Conservation (phyloP, 1,140 invertebrate genomes). For the Dinoponera quadriceps region DNA sequence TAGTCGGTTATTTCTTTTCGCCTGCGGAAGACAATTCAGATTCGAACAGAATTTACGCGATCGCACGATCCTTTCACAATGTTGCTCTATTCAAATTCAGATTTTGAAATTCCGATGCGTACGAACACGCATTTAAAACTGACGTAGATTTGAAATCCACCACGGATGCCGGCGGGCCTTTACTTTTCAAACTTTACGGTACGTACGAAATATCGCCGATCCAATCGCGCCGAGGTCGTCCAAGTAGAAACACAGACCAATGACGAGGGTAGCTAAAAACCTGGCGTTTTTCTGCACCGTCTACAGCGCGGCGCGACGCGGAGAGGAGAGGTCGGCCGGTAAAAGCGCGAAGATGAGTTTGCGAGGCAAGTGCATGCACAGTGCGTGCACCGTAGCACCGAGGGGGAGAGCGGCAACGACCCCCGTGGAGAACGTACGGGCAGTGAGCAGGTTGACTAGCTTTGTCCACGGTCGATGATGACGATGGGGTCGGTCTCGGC, state of each 20-base stretch:
- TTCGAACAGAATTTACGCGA: too few species aligned
- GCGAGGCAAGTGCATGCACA: constrained; percentile 80
- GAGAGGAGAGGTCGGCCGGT: neutral
- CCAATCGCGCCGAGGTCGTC: neutral
- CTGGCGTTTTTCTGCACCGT: constrained; percentile 59
- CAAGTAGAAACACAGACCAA: constrained; percentile 78
- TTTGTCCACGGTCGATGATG: constrained; percentile 83
- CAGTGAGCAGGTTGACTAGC: constrained; percentile 83
- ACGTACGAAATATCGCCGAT: neutral
- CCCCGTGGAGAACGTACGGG: constrained; percentile 77
- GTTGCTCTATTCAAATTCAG: too few species aligned
- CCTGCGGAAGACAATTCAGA: too few species aligned
- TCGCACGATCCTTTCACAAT: too few species aligned
- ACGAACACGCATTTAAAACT: neutral
- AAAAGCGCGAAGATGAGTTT: constrained; percentile 62
- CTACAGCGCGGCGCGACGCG: constrained; percentile 58
- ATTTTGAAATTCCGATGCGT: too few species aligned
- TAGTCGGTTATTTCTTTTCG: neutral
- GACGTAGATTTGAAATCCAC: neutral
- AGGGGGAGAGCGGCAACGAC: constrained; percentile 70
- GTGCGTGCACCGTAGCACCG: constrained; percentile 61
- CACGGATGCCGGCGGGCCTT: neutral
- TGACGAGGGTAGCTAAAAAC: constrained; percentile 79
- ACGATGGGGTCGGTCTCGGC: constrained; percentile 82
- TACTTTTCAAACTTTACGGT: neutral